Evolutionary conservation across 2,888 invertebrate genomes (phyloP).

Genomic region (Monochamus alternatus): DNA sequence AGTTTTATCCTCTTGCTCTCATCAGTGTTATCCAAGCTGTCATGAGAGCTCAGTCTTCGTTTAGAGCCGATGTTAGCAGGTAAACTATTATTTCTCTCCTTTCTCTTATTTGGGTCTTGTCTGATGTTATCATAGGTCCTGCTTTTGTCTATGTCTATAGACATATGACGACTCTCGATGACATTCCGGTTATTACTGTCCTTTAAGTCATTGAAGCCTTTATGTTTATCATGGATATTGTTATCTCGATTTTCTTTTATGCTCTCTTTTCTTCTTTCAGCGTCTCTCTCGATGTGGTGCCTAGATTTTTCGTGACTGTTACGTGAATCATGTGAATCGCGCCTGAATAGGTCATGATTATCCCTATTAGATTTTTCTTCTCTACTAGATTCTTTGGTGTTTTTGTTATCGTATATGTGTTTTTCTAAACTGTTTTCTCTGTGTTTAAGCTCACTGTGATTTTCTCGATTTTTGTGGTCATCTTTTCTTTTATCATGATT

Average conservation of each 20-base stretch:
- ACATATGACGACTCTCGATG: conserved; percentile 70
- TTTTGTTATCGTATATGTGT: conserved; percentile 63
- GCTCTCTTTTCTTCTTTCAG: conserved; percentile 69
- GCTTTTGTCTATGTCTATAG: conserved; percentile 71
- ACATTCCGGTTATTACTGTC: conserved; percentile 59
- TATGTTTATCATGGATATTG: conserved; percentile 73
- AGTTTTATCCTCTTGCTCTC: conserved; percentile 79
- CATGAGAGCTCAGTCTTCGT: conserved; percentile 86
- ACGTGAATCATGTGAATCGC: conserved; percentile 49
- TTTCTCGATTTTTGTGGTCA: conserved; percentile 73
- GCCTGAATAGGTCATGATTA: conserved; percentile 53
- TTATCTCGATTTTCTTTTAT: conserved; percentile 72
- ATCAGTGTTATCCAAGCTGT: conserved; percentile 74
- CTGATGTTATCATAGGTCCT: conserved; percentile 52
- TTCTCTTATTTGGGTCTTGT: conserved; percentile 71
- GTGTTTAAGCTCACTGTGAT: conserved; percentile 68
- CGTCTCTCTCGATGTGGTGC: conserved; percentile 69
- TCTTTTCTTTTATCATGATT: conserved; percentile 71
- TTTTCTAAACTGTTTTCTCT: conserved; percentile 65
- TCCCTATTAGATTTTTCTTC: conserved; percentile 62
- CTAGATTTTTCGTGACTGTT: conserved; percentile 59
- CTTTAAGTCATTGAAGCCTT: conserved; percentile 54
- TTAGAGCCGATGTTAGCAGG: conserved; percentile 80
- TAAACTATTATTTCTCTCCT: conserved; percentile 77
- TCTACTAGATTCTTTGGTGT: conserved; percentile 70